A percentile compares a stretch with the other conserved stretches of the same genome.
These are phyloP conservation scores for Bombus superbus DNA, from an alignment of 1,140 invertebrate genomes.

Conservation along the genomic window DNA sequence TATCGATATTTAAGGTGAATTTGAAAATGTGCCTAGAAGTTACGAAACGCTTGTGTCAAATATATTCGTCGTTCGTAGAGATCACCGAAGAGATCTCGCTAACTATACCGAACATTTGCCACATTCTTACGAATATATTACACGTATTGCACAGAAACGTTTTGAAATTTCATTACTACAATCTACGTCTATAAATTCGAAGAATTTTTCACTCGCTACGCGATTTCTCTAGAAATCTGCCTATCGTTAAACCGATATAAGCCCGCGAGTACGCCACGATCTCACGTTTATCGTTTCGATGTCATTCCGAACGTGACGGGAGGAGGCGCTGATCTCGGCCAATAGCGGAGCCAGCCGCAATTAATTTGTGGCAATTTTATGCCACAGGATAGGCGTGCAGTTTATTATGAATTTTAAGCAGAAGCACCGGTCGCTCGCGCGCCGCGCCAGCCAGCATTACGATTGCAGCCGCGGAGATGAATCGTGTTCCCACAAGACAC, in stretches of 20 bases:
- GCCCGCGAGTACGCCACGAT: background rate
- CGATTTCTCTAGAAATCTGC: background rate
- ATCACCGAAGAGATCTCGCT: too few species aligned
- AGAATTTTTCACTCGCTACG: too few species aligned
- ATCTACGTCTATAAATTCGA: too few species aligned
- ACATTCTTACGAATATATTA: too few species aligned
- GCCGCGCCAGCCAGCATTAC: slow-evolving; percentile 58
- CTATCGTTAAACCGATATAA: background rate
- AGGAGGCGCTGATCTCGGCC: background rate
- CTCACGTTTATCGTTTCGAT: background rate
- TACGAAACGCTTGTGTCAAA: too few species aligned
- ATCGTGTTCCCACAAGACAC: slow-evolving; percentile 71
- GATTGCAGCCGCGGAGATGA: slow-evolving; percentile 68
- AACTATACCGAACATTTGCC: too few species aligned
- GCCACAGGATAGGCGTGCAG: slow-evolving; percentile 47
- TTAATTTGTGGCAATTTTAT: slow-evolving; percentile 61
- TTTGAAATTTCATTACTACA: too few species aligned
- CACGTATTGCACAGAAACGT: too few species aligned
- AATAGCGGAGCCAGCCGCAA: slow-evolving; percentile 49
- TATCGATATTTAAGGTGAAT: too few species aligned
- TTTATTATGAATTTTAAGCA: slow-evolving; percentile 68
- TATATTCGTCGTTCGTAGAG: too few species aligned
- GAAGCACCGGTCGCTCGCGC: slow-evolving; percentile 45
- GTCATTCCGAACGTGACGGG: background rate
- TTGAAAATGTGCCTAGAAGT: too few species aligned